These are phyloP conservation scores for Procavia capensis DNA, from an alignment of 2,113 vertebrate genomes.

Conservation along the genomic window DNA sequence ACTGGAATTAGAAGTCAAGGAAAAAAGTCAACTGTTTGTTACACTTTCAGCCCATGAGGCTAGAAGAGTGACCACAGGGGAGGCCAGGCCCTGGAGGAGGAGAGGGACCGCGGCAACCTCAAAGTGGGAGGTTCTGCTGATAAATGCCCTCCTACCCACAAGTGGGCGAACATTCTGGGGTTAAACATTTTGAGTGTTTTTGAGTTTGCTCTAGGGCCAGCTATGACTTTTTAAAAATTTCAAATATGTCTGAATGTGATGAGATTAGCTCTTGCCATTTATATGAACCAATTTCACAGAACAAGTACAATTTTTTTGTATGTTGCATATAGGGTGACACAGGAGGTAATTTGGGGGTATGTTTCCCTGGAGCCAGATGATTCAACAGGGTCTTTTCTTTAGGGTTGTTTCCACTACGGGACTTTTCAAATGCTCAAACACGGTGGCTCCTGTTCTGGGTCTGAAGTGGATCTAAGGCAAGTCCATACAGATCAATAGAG, in stretches of 20 bases:
- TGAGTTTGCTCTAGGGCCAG: not conserved
- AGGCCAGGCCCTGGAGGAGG: not conserved
- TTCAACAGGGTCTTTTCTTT: constrained; percentile 55
- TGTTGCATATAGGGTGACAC: not conserved
- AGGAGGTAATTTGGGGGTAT: constrained; percentile 49
- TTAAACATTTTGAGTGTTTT: constrained; percentile 20
- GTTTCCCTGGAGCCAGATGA: not conserved
- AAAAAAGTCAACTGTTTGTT: not conserved
- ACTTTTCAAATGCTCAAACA: constrained; percentile 26
- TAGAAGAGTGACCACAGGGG: not conserved
- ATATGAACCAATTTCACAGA: not conserved
- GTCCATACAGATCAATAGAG: not conserved
- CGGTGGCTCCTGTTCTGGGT: not conserved
- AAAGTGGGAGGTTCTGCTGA: not conserved
- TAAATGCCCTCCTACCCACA: not conserved
- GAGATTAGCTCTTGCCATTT: constrained; percentile 14
- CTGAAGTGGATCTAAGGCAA: not conserved
- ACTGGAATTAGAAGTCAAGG: not conserved
- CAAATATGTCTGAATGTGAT: constrained; percentile 43
- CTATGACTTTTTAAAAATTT: constrained; percentile 30
- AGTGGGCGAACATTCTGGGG: not conserved
- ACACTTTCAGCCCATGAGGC: not conserved
- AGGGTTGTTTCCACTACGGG: not conserved
- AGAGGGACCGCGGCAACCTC: not conserved
- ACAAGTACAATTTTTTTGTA: constrained; percentile 45